These are phyloP conservation scores for Belgica antarctica DNA, from an alignment of 2,888 invertebrate genomes.

Conservation along the genomic window DNA sequence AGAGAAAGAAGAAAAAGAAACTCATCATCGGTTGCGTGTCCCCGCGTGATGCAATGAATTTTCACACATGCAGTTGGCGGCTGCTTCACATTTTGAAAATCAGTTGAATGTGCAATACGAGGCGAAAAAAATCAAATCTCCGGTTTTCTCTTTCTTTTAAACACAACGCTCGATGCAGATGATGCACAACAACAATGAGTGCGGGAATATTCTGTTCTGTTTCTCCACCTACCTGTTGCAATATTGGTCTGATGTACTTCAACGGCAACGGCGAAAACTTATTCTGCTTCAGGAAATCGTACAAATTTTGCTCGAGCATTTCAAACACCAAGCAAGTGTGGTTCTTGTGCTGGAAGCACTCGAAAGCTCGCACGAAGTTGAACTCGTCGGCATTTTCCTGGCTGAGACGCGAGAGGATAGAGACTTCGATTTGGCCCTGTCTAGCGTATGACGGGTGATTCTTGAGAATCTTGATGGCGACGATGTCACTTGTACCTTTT, in stretches of 20 bases:
- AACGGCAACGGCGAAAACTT: slow-evolving; percentile 98
- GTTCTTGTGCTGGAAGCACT: slow-evolving; percentile 99
- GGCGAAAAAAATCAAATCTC: neutral
- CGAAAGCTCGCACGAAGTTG: slow-evolving; percentile 99
- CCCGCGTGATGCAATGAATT: neutral
- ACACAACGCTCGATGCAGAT: neutral
- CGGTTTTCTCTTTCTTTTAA: neutral
- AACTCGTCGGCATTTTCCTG: slow-evolving; percentile 99
- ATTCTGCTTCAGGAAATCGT: slow-evolving; percentile 99
- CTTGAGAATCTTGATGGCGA: slow-evolving; percentile 99
- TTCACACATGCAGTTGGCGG: neutral
- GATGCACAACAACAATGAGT: slow-evolving; percentile 37
- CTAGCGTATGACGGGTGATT: slow-evolving; percentile 99
- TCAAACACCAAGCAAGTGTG: slow-evolving; percentile 99
- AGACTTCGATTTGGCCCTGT: slow-evolving; percentile 99
- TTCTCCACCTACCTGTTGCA: slow-evolving; percentile 81
- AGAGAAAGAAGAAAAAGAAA: slow-evolving; percentile 7
- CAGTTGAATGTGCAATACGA: no score
- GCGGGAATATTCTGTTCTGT: neutral
- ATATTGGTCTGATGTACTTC: slow-evolving; percentile 96
- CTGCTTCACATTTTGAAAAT: neutral
- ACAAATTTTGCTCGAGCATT: slow-evolving; percentile 99
- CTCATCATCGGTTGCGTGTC: neutral
- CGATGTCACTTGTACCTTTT: slow-evolving; percentile 99
- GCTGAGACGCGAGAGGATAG: slow-evolving; percentile 86